Evolutionary conservation across 2,888 invertebrate species (phyloP), one percentile per base, ranked within the genome.

Genomic region (Sarcophaga rosellei): DNA sequence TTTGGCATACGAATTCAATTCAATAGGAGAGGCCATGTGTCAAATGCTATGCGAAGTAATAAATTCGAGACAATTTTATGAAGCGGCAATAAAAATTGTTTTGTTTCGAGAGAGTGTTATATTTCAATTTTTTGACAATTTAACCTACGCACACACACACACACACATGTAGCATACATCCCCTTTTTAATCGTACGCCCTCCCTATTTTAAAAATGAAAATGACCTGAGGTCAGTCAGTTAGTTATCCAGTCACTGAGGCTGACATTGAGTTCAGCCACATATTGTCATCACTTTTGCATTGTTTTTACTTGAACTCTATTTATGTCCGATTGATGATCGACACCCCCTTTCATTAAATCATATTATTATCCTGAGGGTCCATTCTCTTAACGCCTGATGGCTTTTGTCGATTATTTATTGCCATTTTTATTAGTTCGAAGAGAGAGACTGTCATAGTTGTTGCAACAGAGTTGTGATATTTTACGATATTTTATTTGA

Each of bases 281-380:
- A 77, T 44, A 83, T 57, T 86, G 76, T 53, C 80, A 62, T 74
- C 62, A 69, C 57, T 65, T 72, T 81, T 73, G 65, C 23, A 81
- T 82, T 78, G 76, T 76, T 23, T 23, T 53, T 53, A 17, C 53
- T 65, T 53, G 65, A 17, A 25, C 25, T 23, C 45, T 53, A 15
- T 72, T 53, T 65, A 82, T 47, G 77, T 82, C 72, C 76, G 68
- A 66, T 45, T 79, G 80, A 83, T 75, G 84, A 84, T 74, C 69
- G 70, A 84, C 86, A 86, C 84, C 84, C 86, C 86, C 77, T 84
- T 86, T 86, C 84, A 86, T 84, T 86, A 86, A 86, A 84, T 86
- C 86, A 86, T 86, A 86, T 86, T 81, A 86, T 81, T 81, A 81
- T 86, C 84, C 86, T 84, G 70, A 70, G 70, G 75, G 78, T 84